phyloP scores from a whole-genome alignment of 2,888 invertebrate species.

The Synanthedon vespiformis region DNA sequence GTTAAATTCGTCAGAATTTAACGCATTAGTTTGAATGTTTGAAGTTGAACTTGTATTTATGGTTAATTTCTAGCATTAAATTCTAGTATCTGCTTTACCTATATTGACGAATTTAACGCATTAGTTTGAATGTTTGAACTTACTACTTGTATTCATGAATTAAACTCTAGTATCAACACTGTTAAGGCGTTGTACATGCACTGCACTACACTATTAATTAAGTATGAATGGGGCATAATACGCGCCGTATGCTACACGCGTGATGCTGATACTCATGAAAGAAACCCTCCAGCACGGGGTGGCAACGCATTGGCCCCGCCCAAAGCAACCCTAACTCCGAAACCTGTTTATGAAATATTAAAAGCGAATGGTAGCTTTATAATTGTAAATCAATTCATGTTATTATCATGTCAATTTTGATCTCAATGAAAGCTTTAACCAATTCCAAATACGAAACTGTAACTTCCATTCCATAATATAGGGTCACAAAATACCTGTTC shows the following conservation, averaged over 20 bases:
- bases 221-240: slow-evolving; percentile 65
- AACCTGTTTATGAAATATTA: slow-evolving; percentile 59
- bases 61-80: no score
- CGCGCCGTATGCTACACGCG: slow-evolving; percentile 54
- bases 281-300: slow-evolving; percentile 28
- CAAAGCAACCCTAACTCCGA: slow-evolving; percentile 18
- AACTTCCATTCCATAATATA: no score
- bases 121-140: no score
- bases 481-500: no score
- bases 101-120: no score
- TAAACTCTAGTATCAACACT: slow-evolving; percentile 27
- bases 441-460: no score
- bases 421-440: slow-evolving; percentile 28
- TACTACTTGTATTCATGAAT: no score
- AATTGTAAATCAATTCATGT: slow-evolving; percentile 57
- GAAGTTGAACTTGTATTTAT: no score
- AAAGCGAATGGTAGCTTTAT: slow-evolving; percentile 44
- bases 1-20: no score
- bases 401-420: slow-evolving; percentile 63
- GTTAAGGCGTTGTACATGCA: slow-evolving; percentile 13
- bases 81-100: no score
- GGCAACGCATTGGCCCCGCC: slow-evolving; percentile 45
- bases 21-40: no score
- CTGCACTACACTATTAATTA: slow-evolving; percentile 49
- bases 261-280: slow-evolving; percentile 37